A percentile compares a stretch with the other conserved stretches of the same genome.
Conservation (phyloP, 1,140 invertebrate species). For the Chrysomallon squamiferum region DNA sequence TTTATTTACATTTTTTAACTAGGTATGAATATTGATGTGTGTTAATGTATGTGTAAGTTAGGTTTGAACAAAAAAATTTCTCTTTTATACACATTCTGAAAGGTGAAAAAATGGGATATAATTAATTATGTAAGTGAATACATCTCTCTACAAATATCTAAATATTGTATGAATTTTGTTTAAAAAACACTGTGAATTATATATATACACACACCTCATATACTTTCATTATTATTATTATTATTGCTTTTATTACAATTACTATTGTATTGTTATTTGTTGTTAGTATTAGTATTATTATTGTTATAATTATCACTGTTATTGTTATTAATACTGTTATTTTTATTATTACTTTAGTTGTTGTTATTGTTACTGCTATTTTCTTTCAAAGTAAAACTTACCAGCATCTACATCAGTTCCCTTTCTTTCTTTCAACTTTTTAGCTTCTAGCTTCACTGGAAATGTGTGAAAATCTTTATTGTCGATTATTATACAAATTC, state of each 20-base stretch:
- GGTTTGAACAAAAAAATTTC: not conserved
- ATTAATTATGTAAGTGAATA: too few species aligned
- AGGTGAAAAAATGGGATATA: too few species aligned
- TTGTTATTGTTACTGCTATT: not conserved
- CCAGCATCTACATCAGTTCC: constrained; percentile 39
- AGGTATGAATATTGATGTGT: not conserved
- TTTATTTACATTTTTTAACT: not conserved
- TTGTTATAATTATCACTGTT: not conserved
- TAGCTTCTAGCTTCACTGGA: constrained; percentile 10
- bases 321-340: not conserved
- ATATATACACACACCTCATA: too few species aligned
- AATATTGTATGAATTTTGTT: too few species aligned
- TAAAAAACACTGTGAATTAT: too few species aligned
- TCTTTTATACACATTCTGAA: too few species aligned
- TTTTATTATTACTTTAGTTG: not conserved
- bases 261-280: too few species aligned
- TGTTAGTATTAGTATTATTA: not conserved
- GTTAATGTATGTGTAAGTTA: not conserved
- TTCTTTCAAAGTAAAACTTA: constrained; percentile 3
- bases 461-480: constrained; percentile 39
- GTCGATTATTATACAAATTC: constrained; percentile 48
- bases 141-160: too few species aligned
- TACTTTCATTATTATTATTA: not conserved
- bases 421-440: constrained; percentile 30
- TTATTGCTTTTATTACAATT: not conserved